Evolutionary conservation across 2,888 invertebrate genomes (phyloP), one percentile per base, ranked within the genome.

Genomic region (Callosobruchus maculatus): DNA sequence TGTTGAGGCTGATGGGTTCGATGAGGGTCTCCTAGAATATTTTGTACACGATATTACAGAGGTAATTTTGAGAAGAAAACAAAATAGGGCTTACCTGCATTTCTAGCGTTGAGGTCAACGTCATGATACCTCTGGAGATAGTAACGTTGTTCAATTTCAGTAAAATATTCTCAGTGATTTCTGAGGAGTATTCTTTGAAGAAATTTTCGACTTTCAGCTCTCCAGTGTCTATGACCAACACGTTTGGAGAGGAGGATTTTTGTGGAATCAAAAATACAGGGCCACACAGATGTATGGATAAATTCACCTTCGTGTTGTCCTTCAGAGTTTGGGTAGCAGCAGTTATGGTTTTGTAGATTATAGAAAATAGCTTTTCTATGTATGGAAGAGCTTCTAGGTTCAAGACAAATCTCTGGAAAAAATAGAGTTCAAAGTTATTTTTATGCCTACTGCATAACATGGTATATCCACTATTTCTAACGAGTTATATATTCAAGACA

Each of bases 191-290:
- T 73, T 88, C 88, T 26, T 88, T 86, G 87, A 95, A 94, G 87
- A 93, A 94, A 84, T 95, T 96, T 84, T 94, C 94, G 22, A 95
- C 91, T 7, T 90, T 89, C n/a, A 95, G 88, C 82, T 93, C 92
- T 71, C 95, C 93, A 86, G 92, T 90, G 82, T 94, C 93, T n/a
- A 95, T 87, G 22, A 95, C 91, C 70, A 95, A 85, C 7, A 95
- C 88, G 84, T 93, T 94, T 0, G 94, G 93, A 0, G 94, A 94
- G 5, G 93, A 93, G 0, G 93, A 92, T 82, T 94, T 94, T 81
- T 95, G 95, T 0, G 95, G 95, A 71, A 95, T 86, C 67, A 95
- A 86, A 21, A 96, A 86, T 0, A 93, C 92, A 4, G 95, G 95
- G 0, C 93, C 93, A 82, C 93, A 92, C 72, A 87, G 82, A 72